phyloP scores from a whole-genome alignment of 2,797 vertebrate genomes.

The Sebastiscus albofasciatus region DNA sequence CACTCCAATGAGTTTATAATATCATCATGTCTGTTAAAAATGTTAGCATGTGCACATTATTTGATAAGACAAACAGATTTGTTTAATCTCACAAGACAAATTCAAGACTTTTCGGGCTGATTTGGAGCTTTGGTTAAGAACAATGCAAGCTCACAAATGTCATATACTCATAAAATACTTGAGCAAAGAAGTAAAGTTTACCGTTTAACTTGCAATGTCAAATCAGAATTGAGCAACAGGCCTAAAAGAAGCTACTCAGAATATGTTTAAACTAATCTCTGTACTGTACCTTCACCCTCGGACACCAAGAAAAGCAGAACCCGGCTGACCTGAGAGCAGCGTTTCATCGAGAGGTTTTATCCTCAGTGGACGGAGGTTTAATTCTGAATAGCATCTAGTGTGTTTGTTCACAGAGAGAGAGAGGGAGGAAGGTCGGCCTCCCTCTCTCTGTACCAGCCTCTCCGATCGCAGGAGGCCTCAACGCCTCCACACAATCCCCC shows the following conservation, averaged over 20 bases:
- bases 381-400: slow-evolving; percentile 34
- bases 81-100: background rate
- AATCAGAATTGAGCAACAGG: background rate
- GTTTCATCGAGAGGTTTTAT: background rate
- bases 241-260: background rate
- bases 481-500: slow-evolving; percentile 58
- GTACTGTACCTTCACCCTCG: slow-evolving; percentile 8
- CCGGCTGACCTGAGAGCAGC: background rate
- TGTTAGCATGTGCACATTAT: background rate
- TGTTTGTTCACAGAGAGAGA: slow-evolving; percentile 25
- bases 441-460: slow-evolving; percentile 67
- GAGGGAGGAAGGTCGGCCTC: background rate
- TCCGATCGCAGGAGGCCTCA: slow-evolving; percentile 51
- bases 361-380: background rate
- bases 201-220: background rate
- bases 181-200: background rate
- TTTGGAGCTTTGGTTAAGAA: background rate
- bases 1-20: background rate
- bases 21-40: background rate
- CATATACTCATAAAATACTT: background rate
- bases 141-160: background rate
- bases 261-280: background rate
- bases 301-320: background rate
- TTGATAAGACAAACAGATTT: background rate
- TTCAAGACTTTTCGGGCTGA: background rate